Evolutionary conservation across 2,797 vertebrate genomes (phyloP), one percentile per base, ranked within the genome.

Genomic region (Muscicapa comitata): DNA sequence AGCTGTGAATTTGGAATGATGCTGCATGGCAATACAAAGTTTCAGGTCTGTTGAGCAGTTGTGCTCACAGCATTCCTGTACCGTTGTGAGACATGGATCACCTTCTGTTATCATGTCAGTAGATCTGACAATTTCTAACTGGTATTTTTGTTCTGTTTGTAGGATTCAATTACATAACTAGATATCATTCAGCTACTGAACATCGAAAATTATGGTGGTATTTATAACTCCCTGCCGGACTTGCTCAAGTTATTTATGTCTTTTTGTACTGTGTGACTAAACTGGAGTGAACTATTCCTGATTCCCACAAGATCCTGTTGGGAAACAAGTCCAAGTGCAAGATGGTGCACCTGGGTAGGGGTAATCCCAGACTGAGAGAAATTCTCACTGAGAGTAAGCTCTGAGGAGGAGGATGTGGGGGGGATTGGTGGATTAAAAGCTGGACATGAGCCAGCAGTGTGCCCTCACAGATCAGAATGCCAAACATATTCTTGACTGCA

Each of bases 1-100:
- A 76, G 67, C 94, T 96, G 84, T 92, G 91, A 90, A 63, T 91
- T 93, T 94, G 84, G 89, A 94, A 93, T 73, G 28, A 48, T 70
- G 31, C 40, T 6, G 0, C 55, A 82, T 4, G 23, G 63, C 15
- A 92, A 55, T 45, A 21, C 9, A 58, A 65, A 38, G 10, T 87
- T 91, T 88, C 67, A 90, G n/a, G 38, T 65, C 77, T 92, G 38
- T 20, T 66, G 59, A 92, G 31, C 86, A 70, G 67, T 82, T 90
- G 71, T 85, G 45, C 74, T 92, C 43, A 76, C 86, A 96, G 86
- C 45, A 48, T 82, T 94, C 73, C 31, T 42, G 16, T 73, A 50
- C 55, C 73, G 31, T 57, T 92, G 59, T 53, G 63, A 92, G 63
- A 63, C 5, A 1, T n/a, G 23, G 11, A 91, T 70, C 74, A 70